Base-by-base conservation (phyloP, 2,888 invertebrate genomes). In the Pecten maximus region DNA sequence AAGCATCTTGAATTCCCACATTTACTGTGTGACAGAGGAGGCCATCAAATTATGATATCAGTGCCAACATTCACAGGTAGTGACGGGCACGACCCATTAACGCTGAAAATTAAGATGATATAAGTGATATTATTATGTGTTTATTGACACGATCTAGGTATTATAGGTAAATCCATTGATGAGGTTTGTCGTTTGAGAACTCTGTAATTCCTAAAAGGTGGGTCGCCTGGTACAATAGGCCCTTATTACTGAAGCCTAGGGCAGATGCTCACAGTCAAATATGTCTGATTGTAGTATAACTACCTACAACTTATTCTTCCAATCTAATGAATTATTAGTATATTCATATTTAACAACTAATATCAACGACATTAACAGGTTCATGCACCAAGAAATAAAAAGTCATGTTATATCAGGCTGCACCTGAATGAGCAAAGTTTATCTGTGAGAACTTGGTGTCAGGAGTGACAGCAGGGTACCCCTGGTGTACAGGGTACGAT, bases 1-100 rank as follows among this genome's bases (percentile, higher is more conserved):
- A 8, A 35, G 6, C 28, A 0, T 74, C 12, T 74, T 23, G 12
- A 23, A 35, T 74, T 74, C 74, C 74, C 74, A 74, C 74, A 74
- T 74, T 74, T 74, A 28, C 23, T 35, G 74, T n/a, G n/a, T 74
- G 74, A 74, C 74, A 74, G 35, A 74, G 6, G 74, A 74, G 74
- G 4, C 74, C 35, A 74, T 74, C 74, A 74, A 74, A 74, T 74
- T 74, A 74, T 35, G 74, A 35, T 74, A 74, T 74, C 74, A 74
- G 74, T 35, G 12, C 10, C 74, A 8, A 74, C 28, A 74, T 74
- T 74, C 74, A 74, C 28, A 35, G 74, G 74, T 6, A 74, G 74
- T 35, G 74, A 74, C 12, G 74, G 35, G 74, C 74, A 74, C 28
- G 74, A 74, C 15, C 74, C 28, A 35, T 74, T 74, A 3, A 35